phyloP scores from a whole-genome alignment of 2,888 invertebrate species.

The Netelia virgata region DNA sequence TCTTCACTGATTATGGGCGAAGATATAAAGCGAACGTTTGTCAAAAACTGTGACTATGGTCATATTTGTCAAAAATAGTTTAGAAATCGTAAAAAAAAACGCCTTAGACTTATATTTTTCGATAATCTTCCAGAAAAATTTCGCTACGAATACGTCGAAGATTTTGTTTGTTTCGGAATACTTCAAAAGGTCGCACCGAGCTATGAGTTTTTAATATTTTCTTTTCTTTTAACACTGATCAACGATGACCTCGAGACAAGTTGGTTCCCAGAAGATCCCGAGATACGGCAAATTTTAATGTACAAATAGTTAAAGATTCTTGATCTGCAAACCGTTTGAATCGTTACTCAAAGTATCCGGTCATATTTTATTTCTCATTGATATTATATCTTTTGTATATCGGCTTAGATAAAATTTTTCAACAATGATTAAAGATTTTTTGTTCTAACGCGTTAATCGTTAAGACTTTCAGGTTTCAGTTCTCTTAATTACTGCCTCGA shows the following conservation, averaged over 20 bases:
- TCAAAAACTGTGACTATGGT: too few species aligned
- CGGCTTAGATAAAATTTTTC: background rate
- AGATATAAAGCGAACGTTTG: too few species aligned
- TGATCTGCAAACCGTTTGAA: background rate
- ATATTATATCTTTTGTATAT: background rate
- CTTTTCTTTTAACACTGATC: too few species aligned
- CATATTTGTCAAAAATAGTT: too few species aligned
- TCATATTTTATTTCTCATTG: background rate
- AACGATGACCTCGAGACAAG: background rate
- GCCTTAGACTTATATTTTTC: too few species aligned
- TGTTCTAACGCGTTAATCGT: background rate
- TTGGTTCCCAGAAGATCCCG: background rate
- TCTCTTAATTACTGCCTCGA: slow-evolving; percentile 23
- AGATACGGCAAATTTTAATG: background rate
- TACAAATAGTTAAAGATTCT: background rate
- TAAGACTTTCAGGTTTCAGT: slow-evolving; percentile 19
- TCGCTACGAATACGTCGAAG: too few species aligned
- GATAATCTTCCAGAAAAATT: too few species aligned
- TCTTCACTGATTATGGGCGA: too few species aligned
- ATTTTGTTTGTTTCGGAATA: too few species aligned
- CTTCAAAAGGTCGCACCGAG: too few species aligned
- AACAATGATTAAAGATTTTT: background rate
- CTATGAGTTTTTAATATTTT: too few species aligned
- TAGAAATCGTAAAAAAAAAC: too few species aligned
- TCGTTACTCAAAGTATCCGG: background rate